Evolutionary conservation across 2,113 vertebrate genomes (phyloP).

Genomic region (Procavia capensis): DNA sequence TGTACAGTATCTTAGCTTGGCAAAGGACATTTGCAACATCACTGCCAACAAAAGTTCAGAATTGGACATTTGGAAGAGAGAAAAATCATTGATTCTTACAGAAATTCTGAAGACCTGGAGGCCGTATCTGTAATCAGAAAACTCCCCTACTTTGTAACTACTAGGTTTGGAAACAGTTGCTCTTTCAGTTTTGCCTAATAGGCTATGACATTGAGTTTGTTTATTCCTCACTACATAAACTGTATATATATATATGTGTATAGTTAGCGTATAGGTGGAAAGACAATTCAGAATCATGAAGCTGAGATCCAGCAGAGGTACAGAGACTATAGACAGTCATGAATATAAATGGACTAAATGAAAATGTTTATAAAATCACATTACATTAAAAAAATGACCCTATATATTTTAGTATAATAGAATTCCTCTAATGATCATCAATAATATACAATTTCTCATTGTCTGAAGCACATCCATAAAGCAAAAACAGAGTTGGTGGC

Average conservation of each 20-base stretch:
- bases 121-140: background rate
- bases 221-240: constrained; percentile 44
- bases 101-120: constrained; percentile 31
- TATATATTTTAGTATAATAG: constrained; percentile 14
- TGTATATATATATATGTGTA: background rate
- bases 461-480: background rate
- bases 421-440: background rate
- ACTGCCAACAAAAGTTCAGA: background rate
- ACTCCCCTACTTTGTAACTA: background rate
- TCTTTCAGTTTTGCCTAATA: background rate
- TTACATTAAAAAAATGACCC: background rate
- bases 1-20: background rate
- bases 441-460: background rate
- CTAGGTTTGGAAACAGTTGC: background rate
- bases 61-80: constrained; percentile 2
- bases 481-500: background rate
- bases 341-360: background rate
- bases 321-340: no score
- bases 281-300: no score
- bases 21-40: background rate
- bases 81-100: constrained; percentile 17
- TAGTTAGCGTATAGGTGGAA: no score
- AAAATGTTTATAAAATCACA: background rate
- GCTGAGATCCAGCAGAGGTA: no score
- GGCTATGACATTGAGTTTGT: background rate